Conservation (phyloP, 2,113 vertebrate genomes). For the Corythaixoides concolor region DNA sequence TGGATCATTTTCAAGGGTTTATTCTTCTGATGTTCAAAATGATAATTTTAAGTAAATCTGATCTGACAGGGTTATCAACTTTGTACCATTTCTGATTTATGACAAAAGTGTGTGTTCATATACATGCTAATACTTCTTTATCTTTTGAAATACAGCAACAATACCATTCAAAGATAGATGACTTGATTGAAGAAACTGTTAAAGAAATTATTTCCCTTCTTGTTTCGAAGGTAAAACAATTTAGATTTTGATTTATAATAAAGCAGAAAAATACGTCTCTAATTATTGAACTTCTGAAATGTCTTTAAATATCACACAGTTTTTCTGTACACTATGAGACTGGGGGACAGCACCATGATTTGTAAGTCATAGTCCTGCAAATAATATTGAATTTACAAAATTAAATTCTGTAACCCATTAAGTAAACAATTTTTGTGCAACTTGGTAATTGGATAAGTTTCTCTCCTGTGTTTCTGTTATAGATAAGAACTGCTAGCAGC, state of each 20-base stretch:
- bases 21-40: slow-evolving; percentile 74
- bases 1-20: slow-evolving; percentile 82
- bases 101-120: slow-evolving; percentile 59
- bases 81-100: slow-evolving; percentile 60
- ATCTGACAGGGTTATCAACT: slow-evolving; percentile 66
- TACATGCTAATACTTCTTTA: slow-evolving; percentile 64
- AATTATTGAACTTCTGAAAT: neutral
- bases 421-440: neutral
- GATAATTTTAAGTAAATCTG: slow-evolving; percentile 74
- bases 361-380: neutral
- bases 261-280: neutral
- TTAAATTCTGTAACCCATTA: neutral
- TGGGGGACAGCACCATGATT: neutral
- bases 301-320: neutral
- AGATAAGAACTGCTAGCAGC: neutral
- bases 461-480: neutral
- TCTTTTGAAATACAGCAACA: slow-evolving; percentile 86
- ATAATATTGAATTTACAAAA: neutral
- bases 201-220: slow-evolving; percentile 92
- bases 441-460: neutral
- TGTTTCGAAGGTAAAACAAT: slow-evolving; percentile 88
- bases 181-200: slow-evolving; percentile 91
- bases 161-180: slow-evolving; percentile 98
- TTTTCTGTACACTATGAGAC: neutral
- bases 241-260: slow-evolving; percentile 18